Evolutionary conservation across 2,888 invertebrate genomes (phyloP), one percentile per base, ranked within the genome.

Genomic region (Copidosoma aretas): DNA sequence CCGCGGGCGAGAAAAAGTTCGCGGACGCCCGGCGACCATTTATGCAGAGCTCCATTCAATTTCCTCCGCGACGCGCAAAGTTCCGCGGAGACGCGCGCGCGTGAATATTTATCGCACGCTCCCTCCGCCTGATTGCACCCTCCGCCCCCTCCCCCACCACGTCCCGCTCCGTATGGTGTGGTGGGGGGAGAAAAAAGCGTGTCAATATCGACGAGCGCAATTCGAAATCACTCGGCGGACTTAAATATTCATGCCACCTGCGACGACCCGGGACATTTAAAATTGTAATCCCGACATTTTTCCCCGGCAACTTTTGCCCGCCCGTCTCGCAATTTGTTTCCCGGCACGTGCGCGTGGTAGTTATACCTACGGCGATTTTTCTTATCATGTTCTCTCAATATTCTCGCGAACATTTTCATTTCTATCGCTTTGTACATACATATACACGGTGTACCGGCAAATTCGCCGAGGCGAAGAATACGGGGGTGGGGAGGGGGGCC

Each of bases 211-310:
- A 56, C 17, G 56, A 17, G n/a, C 25, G n/a, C 32, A 17, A 17
- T 25, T 43, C 15, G 21, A 25, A 21, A 19, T 41, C 53, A 8
- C 22, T 39, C 39, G 24, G 2, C 19, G 17, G 17, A 22, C 39
- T 43, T 53, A 53, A 61, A 61, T 61, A 61, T 61, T 61, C 61
- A 61, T 61, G 43, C 59, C 32, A 32, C 8, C 32, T 32, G 32
- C 32, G 32, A 32, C 32, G 32, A 12, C 43, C 8, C 43, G 58
- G 24, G 19, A 12, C 15, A 61, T 61, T 61, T 61, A 54, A 61
- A 61, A 61, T 61, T 61, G 53, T 61, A 61, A 61, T 61, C 51
- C 19, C 60, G 58, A 19, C 58, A 57, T 57, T 21, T 57, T 57
- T 57, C 41, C 25, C 17, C 46, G 17, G 3, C 19, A 14, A 15